Conservation (phyloP, 2,888 invertebrate species). For the Drosophila algonquin region DNA sequence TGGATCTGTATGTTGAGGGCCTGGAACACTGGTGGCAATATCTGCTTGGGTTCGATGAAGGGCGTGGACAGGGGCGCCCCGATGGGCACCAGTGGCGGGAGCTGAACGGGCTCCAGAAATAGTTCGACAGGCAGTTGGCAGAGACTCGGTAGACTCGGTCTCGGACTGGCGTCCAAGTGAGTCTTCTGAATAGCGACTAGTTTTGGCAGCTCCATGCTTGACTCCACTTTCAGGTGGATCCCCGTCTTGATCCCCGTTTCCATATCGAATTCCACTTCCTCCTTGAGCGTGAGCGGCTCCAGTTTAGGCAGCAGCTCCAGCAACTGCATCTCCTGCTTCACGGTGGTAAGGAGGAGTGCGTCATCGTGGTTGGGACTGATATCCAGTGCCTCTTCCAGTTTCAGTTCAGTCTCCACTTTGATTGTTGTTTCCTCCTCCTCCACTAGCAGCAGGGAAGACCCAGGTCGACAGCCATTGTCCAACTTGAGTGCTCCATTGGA, state of each 20-base stretch:
- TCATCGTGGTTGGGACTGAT: constrained; percentile 39
- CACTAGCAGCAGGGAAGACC: constrained; percentile 10
- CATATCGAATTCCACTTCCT: constrained; percentile 41
- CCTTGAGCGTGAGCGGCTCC: constrained; percentile 51
- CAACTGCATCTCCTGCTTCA: constrained; percentile 47
- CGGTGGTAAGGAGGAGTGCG: constrained; percentile 24
- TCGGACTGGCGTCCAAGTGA: constrained; percentile 14
- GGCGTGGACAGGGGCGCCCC: constrained; percentile 67
- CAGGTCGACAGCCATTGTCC: constrained; percentile 3
- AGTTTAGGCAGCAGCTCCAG: constrained; percentile 48
- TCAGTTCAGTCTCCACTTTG: constrained; percentile 55
- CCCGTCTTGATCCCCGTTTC: constrained; percentile 9
- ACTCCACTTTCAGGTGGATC: not conserved
- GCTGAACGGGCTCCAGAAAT: constrained; percentile 59
- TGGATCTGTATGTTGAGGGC: constrained; percentile 59
- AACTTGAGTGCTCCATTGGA: constrained; percentile 19
- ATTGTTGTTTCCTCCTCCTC: constrained; percentile 30
- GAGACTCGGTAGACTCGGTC: not conserved
- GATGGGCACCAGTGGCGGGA: constrained; percentile 70
- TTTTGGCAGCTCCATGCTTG: constrained; percentile 57
- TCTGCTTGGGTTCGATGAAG: constrained; percentile 52
- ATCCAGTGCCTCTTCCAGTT: constrained; percentile 15
- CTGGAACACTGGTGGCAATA: constrained; percentile 60
- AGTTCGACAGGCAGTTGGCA: constrained; percentile 55
- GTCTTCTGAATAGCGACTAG: constrained; percentile 68